A percentile compares a stretch with the other conserved stretches of the same genome.
Conservation (phyloP, 1,140 invertebrate species). For the Anastatus disparis region DNA sequence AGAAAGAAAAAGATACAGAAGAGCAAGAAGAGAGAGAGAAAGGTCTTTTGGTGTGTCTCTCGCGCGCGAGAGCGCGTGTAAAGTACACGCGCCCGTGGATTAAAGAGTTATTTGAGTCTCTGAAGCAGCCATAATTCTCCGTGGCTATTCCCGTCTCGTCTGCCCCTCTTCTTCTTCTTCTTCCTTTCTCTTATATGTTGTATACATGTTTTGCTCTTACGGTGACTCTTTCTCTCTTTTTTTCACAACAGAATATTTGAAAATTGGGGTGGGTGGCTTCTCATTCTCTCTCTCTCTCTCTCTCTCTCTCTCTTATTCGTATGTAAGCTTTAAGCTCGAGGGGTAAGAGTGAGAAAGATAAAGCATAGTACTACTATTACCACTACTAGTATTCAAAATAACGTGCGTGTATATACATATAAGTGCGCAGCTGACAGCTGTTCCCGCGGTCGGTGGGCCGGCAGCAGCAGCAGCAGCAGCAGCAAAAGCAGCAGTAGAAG, state of each 20-base stretch:
- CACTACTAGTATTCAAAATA: too few species aligned
- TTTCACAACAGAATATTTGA: slow-evolving; percentile 61
- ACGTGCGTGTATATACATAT: too few species aligned
- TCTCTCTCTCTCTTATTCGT: not conserved
- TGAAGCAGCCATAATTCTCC: slow-evolving; percentile 67
- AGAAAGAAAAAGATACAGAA: not conserved
- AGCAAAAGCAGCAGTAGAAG: too few species aligned
- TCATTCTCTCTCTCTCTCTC: not conserved
- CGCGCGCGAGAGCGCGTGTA: slow-evolving; percentile 13
- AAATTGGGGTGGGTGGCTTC: slow-evolving; percentile 64
- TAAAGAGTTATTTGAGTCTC: slow-evolving; percentile 69
- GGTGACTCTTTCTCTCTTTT: slow-evolving; percentile 44
- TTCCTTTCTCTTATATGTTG: not conserved
- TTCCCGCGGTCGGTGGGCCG: slow-evolving; percentile 68
- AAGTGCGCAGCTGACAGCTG: slow-evolving; percentile 63
- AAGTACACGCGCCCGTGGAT: slow-evolving; percentile 53
- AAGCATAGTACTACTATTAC: slow-evolving; percentile 26
- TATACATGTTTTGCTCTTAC: too few species aligned
- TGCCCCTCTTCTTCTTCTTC: slow-evolving; percentile 22
- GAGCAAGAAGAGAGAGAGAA: not conserved
- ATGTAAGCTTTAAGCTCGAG: not conserved
- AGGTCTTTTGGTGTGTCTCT: too few species aligned
- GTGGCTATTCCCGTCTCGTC: slow-evolving; percentile 63
- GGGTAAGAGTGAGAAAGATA: slow-evolving; percentile 1
- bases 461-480: too few species aligned